These are phyloP conservation scores for Erannis defoliaria DNA, from an alignment of 2,888 invertebrate genomes.

Conservation along the genomic window DNA sequence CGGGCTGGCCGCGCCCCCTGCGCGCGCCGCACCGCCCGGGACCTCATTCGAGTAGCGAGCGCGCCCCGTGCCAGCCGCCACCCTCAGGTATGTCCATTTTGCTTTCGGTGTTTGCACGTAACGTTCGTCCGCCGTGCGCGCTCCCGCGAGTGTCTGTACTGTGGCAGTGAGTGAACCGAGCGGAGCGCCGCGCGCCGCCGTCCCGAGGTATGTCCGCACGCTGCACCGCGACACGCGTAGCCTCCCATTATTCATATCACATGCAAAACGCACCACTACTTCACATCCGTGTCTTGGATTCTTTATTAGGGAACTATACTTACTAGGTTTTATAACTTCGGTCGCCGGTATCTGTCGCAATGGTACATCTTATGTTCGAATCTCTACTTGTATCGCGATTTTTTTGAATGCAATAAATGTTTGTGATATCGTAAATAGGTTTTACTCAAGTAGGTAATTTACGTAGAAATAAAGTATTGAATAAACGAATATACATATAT, in stretches of 20 bases:
- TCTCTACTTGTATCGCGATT: not conserved
- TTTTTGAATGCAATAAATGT: not conserved
- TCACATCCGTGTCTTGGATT: conserved; percentile 50
- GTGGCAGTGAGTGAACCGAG: conserved; percentile 76
- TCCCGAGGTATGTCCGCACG: conserved; percentile 77
- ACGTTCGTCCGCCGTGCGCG: conserved; percentile 69
- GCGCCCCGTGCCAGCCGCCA: conserved; percentile 84
- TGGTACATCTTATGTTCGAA: not conserved
- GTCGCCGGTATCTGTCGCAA: conserved; percentile 19
- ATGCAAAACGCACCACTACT: conserved; percentile 49
- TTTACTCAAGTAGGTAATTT: not conserved
- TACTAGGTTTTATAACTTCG: conserved; percentile 20
- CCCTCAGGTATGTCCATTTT: conserved; percentile 85
- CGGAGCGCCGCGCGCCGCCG: conserved; percentile 45
- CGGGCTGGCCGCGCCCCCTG: conserved; percentile 88
- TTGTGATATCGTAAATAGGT: not conserved
- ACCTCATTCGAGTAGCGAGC: conserved; percentile 85
- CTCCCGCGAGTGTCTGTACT: conserved; percentile 81
- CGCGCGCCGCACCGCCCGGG: conserved; percentile 85
- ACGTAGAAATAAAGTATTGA: no score
- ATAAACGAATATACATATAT: no score
- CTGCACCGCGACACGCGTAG: conserved; percentile 58
- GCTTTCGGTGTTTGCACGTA: conserved; percentile 83
- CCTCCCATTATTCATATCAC: conserved; percentile 36
- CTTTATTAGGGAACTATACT: conserved; percentile 35